phyloP scores from a whole-genome alignment of 1,140 invertebrate genomes.

The Apis mellifera region DNA sequence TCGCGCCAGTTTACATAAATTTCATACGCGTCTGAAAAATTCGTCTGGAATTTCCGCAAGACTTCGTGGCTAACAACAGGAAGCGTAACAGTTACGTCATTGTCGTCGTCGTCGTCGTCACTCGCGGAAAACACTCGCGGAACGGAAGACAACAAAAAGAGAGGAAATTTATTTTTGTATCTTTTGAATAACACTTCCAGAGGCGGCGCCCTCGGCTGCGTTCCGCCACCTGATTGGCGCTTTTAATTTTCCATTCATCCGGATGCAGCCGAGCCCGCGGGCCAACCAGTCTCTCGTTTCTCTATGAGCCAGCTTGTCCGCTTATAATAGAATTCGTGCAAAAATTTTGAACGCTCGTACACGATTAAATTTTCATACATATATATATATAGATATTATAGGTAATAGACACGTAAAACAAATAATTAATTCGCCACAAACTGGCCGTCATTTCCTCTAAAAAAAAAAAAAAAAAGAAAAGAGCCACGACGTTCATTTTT shows the following conservation, averaged over 20 bases:
- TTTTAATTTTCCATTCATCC: constrained; percentile 73
- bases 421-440: too few relatives aligned
- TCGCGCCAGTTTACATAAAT: not conserved
- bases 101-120: constrained; percentile 13
- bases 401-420: too few relatives aligned
- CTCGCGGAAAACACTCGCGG: constrained; percentile 5
- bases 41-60: constrained; percentile 5
- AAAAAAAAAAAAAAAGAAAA: too few relatives aligned
- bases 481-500: constrained; percentile 21
- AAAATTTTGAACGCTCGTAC: constrained; percentile 12
- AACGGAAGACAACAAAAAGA: constrained; percentile 15
- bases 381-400: too few relatives aligned
- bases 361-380: too few relatives aligned
- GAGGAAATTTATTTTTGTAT: constrained; percentile 59
- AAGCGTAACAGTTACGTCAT: constrained; percentile 27
- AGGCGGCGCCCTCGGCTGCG: constrained; percentile 43
- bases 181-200: constrained; percentile 59
- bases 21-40: not conserved
- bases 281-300: constrained; percentile 29
- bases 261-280: constrained; percentile 36
- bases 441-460: too few relatives aligned
- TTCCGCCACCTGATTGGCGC: constrained; percentile 68
- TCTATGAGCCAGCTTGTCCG: constrained; percentile 36
- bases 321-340: constrained; percentile 37
- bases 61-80: not conserved